phyloP scores from a whole-genome alignment of 2,888 invertebrate species.

The Rhimphoctona megacephalus region DNA sequence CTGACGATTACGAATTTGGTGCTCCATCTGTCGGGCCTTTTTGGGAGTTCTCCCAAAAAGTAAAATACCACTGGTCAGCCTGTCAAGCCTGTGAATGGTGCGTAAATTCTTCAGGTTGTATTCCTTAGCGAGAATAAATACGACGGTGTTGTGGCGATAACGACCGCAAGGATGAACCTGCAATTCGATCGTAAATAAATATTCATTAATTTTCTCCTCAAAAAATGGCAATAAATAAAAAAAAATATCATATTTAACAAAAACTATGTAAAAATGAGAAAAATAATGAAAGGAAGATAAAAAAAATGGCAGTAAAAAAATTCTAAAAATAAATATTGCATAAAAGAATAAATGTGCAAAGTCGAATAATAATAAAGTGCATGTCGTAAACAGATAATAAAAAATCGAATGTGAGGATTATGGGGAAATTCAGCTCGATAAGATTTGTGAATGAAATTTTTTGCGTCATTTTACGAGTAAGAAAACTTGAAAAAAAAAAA shows the following conservation, averaged over 20 bases:
- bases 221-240: not conserved
- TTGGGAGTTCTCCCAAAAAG: conserved; percentile 97
- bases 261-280: not conserved
- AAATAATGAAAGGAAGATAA: not conserved
- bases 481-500: not conserved
- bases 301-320: not conserved
- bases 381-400: not conserved
- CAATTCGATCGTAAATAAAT: conserved; percentile 70
- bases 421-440: too few species aligned
- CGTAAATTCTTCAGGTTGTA: conserved; percentile 96
- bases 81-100: conserved; percentile 97
- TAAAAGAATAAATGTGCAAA: not conserved
- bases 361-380: not conserved
- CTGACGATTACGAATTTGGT: conserved; percentile 95
- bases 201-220: not conserved
- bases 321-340: not conserved
- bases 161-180: conserved; percentile 99
- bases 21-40: conserved; percentile 97
- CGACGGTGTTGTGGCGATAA: conserved; percentile 98
- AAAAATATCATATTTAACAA: conserved; percentile 4
- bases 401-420: not conserved
- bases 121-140: conserved; percentile 98
- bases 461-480: not conserved
- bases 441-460: not conserved
- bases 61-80: conserved; percentile 97